phyloP scores from a whole-genome alignment of 2,113 vertebrate genomes.

The Rhynchomys soricoides region DNA sequence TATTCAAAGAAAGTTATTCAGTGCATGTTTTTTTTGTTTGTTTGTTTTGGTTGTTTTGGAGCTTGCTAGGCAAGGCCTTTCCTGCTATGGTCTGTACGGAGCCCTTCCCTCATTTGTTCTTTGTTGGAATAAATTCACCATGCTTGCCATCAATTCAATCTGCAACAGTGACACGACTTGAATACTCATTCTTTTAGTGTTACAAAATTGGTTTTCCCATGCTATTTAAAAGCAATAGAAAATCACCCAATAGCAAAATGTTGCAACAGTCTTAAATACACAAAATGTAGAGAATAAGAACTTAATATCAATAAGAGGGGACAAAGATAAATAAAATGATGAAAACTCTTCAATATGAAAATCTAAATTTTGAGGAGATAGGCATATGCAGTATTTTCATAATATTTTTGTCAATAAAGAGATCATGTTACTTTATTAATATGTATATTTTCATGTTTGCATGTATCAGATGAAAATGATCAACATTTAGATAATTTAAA shows the following conservation, averaged over 20 bases:
- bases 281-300: background rate
- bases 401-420: background rate
- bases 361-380: background rate
- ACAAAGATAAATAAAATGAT: background rate
- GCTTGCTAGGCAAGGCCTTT: background rate
- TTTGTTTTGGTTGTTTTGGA: background rate
- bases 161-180: background rate
- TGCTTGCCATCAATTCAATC: background rate
- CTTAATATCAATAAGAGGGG: background rate
- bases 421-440: background rate
- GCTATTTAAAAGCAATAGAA: background rate
- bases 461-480: background rate
- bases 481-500: background rate
- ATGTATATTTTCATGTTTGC: background rate
- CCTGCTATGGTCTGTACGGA: background rate
- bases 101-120: background rate
- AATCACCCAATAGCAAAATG: background rate
- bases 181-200: background rate
- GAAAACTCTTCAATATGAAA: background rate
- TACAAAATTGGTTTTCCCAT: background rate
- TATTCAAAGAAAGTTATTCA: background rate
- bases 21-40: too few relatives aligned
- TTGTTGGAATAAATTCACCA: background rate
- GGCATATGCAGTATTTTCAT: too few relatives aligned
- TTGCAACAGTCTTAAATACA: background rate